phyloP scores from a whole-genome alignment of 2,113 vertebrate genomes.

The Zosterops borbonicus region DNA sequence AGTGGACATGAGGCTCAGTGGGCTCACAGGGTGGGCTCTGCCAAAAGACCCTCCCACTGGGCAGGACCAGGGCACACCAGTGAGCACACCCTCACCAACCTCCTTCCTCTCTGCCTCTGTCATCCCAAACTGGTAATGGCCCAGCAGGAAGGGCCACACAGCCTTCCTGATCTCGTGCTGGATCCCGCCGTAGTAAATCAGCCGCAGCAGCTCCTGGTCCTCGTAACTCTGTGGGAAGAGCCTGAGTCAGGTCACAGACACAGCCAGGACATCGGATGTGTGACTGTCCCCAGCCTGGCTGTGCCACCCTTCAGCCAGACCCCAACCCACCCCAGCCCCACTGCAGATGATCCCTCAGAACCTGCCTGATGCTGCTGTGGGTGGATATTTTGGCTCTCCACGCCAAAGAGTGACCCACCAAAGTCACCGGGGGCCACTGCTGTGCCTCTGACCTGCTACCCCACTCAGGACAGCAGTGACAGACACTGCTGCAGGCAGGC shows the following conservation, averaged over 20 bases:
- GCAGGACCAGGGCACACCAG: not conserved
- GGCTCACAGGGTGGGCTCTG: not conserved
- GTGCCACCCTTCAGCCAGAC: not conserved
- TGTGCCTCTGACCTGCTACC: not conserved
- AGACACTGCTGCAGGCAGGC: not conserved
- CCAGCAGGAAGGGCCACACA: constrained; percentile 97
- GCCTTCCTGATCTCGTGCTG: constrained; percentile 91
- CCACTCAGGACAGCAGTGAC: not conserved
- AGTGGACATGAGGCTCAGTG: fast-evolving
- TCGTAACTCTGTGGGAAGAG: constrained; percentile 77
- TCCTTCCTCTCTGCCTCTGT: constrained; percentile 84
- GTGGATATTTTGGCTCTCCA: not conserved
- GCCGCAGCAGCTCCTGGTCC: constrained; percentile 88
- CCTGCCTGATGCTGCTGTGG: not conserved
- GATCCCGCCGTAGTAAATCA: constrained; percentile 94
- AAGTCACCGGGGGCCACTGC: not conserved
- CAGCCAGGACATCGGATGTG: not conserved
- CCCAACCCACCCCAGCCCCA: fast-evolving
- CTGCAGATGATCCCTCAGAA: not conserved
- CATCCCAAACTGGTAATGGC: constrained; percentile 96
- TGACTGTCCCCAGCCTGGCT: not conserved
- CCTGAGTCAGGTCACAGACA: fast-evolving
- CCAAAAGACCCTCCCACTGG: not conserved
- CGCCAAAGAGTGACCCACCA: not conserved
- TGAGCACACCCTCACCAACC: constrained; percentile 69